Evolutionary conservation across 92 coral and sea anemone genomes (phyloP).

Genomic region (Meandrina meandrites): DNA sequence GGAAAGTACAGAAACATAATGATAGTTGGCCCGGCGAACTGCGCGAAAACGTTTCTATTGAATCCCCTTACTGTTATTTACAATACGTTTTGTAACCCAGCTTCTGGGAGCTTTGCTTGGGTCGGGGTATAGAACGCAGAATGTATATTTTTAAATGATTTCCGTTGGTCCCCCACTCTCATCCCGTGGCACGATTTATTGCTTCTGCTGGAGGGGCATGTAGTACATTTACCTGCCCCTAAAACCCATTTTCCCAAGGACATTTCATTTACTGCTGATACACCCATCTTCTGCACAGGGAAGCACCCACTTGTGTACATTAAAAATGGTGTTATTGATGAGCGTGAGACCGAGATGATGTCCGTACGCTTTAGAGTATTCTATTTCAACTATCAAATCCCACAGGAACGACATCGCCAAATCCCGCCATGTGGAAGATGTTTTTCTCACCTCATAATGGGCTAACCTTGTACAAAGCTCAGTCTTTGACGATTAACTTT

Average conservation of each 20-base stretch:
- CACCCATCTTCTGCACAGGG: constrained; percentile 51
- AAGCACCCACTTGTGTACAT: constrained; percentile 21
- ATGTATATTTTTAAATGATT: constrained; percentile 46
- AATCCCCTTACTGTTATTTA: background rate
- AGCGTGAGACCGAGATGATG: constrained; percentile 52
- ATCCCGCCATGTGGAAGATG: constrained; percentile 46
- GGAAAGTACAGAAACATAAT: constrained; percentile 43
- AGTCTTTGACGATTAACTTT: no score
- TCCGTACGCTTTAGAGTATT: constrained; percentile 33
- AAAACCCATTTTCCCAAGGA: constrained; percentile 53
- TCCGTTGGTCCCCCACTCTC: constrained; percentile 39
- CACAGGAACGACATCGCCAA: constrained; percentile 17
- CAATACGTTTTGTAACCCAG: constrained; percentile 36
- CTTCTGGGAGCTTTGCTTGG: constrained; percentile 53
- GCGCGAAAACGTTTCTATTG: constrained; percentile 1
- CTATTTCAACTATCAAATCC: constrained; percentile 39
- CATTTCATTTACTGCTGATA: constrained; percentile 26
- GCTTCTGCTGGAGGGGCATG: constrained; percentile 50
- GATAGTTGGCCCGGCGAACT: constrained; percentile 29
- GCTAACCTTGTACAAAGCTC: no score
- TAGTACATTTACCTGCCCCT: constrained; percentile 46
- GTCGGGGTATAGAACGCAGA: constrained; percentile 45
- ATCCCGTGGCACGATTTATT: constrained; percentile 50
- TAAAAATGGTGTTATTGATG: constrained; percentile 30
- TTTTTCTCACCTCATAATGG: constrained; percentile 26